Evolutionary conservation across 2,797 vertebrate genomes (phyloP).

Genomic region (Oreonectes daqikongensis): DNA sequence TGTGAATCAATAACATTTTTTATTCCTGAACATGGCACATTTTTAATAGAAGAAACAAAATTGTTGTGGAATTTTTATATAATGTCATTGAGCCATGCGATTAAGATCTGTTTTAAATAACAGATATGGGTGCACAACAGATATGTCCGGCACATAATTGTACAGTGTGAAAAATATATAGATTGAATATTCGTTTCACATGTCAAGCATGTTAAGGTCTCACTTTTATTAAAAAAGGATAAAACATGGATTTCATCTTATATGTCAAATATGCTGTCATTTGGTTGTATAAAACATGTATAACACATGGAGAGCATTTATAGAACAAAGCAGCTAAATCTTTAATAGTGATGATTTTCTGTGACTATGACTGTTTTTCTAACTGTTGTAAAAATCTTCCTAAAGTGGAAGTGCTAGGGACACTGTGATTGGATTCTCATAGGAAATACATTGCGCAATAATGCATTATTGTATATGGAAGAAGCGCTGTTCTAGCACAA

Average conservation of each 20-base stretch:
- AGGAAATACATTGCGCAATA: conserved; percentile 30
- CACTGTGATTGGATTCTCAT: conserved; percentile 35
- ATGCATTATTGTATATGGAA: conserved; percentile 3
- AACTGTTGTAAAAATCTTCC: conserved; percentile 22
- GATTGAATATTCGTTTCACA: conserved; percentile 13
- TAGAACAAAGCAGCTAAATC: conserved; percentile 11
- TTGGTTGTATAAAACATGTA: conserved; percentile 7
- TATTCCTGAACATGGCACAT: conserved; percentile 21
- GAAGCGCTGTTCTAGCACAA: conserved; percentile 34
- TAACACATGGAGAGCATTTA: background rate
- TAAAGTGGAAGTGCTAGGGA: conserved; percentile 15
- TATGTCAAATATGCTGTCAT: background rate
- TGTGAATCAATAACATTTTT: conserved; percentile 39
- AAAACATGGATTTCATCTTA: background rate
- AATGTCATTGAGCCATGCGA: background rate
- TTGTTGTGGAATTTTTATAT: conserved; percentile 19
- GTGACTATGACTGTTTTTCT: conserved; percentile 51
- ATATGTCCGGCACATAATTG: conserved; percentile 43
- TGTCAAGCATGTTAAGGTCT: conserved; percentile 5
- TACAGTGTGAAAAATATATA: conserved; percentile 34
- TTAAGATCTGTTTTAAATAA: conserved; percentile 7
- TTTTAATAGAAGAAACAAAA: conserved; percentile 26
- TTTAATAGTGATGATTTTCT: conserved; percentile 43
- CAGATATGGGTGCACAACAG: conserved; percentile 13
- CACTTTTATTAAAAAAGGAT: background rate